Evolutionary conservation across 1,140 invertebrate genomes (phyloP), one percentile per base, ranked within the genome.

Genomic region (Philaenus spumarius): DNA sequence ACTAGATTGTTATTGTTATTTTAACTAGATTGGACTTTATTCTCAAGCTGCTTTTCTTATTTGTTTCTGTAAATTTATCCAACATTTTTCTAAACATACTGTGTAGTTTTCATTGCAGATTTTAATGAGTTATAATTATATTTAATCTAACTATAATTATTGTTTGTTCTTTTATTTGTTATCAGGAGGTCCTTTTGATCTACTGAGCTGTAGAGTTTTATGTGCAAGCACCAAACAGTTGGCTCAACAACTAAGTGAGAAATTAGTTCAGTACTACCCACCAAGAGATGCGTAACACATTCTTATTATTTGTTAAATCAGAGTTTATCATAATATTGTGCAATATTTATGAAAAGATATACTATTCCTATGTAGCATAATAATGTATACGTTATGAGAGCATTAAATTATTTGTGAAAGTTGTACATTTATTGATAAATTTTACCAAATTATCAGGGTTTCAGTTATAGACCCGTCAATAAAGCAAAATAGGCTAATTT

Each of bases 191-290:
- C 73, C 80, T 2, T 80, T 95, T 59, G 90, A 96, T 68, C 72
- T 93, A 4, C 76, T 95, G 72, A 87, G 83, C 22, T 74, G 93
- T 56, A 76, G 92, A 67, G 79, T 90, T 0, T 71, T 96, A 1
- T 90, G 85, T 69, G 89, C 92, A 1, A 80, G 85, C 42, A 81
- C 85, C 0, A 68, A 73, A 42, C 76, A 86, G 66, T 69, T 96
- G 55, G 92, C 90, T 7, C 71, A 87, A 62, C 77, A 87, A 70
- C 64, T 93, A 6, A 64, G 78, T n/a, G 75, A 79, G 62, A 68
- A 78, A 51, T 65, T 91, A 48, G 73, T 77, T 45, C 87, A 90
- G 66, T 86, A 79, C 73, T 83, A 87, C 73, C 86, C 86, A 2
- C 75, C 74, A 30, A 66, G 79, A 48, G 82, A 86, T 73, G 53